phyloP scores from a whole-genome alignment of 1,140 invertebrate genomes.

The Pararge aegeria region DNA sequence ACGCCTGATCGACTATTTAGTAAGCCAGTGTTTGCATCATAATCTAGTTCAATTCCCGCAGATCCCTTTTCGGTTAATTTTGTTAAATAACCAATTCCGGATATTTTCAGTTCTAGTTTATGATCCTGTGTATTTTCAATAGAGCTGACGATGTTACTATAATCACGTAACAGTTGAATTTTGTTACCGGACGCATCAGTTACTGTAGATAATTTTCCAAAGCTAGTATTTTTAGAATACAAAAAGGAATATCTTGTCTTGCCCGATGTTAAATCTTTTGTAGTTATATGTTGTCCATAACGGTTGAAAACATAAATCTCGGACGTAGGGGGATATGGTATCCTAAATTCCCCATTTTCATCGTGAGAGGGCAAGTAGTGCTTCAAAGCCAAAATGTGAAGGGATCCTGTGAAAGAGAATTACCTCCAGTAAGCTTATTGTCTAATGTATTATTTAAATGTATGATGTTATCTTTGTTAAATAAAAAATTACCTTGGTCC shows the following conservation, averaged over 20 bases:
- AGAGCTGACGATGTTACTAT: conserved; percentile 92
- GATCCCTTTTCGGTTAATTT: conserved; percentile 90
- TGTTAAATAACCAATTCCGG: conserved; percentile 91
- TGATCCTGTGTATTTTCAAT: conserved; percentile 97
- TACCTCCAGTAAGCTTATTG: background rate
- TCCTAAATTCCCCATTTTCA: conserved; percentile 94
- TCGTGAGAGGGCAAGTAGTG: conserved; percentile 94
- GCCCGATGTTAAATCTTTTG: conserved; percentile 94
- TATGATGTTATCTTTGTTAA: background rate
- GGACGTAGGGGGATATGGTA: conserved; percentile 93
- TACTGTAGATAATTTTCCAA: conserved; percentile 95
- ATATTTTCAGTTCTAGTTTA: conserved; percentile 93
- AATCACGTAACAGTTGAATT: conserved; percentile 94
- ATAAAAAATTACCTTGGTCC: conserved; percentile 87
- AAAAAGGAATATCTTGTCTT: conserved; percentile 96
- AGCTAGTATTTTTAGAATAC: conserved; percentile 98
- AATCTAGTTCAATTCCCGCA: conserved; percentile 91
- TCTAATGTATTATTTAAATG: background rate
- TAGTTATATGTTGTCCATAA: conserved; percentile 96
- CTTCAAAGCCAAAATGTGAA: conserved; percentile 93
- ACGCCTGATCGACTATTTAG: conserved; percentile 89
- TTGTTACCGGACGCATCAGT: conserved; percentile 96
- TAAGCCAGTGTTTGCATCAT: conserved; percentile 90
- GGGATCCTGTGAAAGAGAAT: conserved; percentile 79
- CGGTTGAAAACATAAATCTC: conserved; percentile 97